These are phyloP conservation scores for Brienomyrus brachyistius DNA, from an alignment of 2,113 vertebrate species.

Conservation along the genomic window DNA sequence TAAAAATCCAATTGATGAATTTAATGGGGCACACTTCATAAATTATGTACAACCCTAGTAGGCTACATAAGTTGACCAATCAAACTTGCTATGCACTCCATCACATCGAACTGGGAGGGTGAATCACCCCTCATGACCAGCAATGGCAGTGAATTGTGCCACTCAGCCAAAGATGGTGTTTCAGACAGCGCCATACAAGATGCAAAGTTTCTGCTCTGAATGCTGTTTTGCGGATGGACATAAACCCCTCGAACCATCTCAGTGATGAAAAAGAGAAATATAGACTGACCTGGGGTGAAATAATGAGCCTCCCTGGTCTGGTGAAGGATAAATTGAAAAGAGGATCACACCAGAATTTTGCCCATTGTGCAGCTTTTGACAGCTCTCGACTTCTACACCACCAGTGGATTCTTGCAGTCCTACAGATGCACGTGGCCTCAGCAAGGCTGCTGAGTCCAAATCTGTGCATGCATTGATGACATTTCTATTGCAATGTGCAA, in stretches of 20 bases:
- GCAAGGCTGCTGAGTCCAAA: background rate
- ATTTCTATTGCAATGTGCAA: background rate
- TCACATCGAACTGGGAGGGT: background rate
- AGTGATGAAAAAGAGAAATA: background rate
- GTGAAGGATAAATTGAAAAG: background rate
- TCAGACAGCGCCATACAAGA: background rate
- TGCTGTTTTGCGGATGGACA: background rate
- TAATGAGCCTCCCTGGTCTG: background rate
- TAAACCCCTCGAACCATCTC: background rate
- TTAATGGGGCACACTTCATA: background rate
- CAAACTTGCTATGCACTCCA: background rate
- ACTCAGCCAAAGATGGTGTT: background rate
- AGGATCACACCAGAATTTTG: background rate
- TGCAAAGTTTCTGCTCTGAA: background rate
- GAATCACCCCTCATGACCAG: background rate
- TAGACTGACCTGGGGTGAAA: background rate
- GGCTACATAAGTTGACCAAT: background rate
- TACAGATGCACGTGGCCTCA: background rate
- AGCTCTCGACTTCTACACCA: background rate
- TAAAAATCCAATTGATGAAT: background rate
- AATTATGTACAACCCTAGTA: background rate
- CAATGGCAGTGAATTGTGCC: background rate
- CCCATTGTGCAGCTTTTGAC: background rate
- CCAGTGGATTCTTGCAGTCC: background rate
- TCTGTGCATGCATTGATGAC: background rate